These are phyloP conservation scores for Gymnoscopelus microlampas DNA, from an alignment of 2,797 vertebrate genomes.

Conservation along the genomic window DNA sequence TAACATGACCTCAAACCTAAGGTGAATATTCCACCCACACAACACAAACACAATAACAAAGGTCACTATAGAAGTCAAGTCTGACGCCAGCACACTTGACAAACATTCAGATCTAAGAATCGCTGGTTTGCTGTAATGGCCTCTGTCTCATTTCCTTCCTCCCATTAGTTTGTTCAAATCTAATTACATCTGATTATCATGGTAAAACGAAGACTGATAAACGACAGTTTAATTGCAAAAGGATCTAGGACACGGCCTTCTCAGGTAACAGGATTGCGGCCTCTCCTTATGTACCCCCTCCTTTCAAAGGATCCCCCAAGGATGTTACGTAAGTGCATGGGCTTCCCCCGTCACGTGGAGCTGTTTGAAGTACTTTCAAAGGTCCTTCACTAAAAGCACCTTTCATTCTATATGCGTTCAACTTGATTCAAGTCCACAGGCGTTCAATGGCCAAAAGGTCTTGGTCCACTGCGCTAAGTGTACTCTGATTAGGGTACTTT, in stretches of 20 bases:
- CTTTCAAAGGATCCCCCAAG: conserved; percentile 51
- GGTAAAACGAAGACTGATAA: conserved; percentile 25
- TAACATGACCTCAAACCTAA: too few species aligned
- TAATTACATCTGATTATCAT: conserved; percentile 38
- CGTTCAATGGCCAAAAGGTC: conserved; percentile 27
- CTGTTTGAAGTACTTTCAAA: too few species aligned
- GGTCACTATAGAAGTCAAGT: too few species aligned
- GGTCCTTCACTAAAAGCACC: too few species aligned
- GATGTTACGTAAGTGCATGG: conserved; percentile 51
- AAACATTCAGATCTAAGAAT: conserved; percentile 30
- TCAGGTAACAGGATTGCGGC: conserved; percentile 11
- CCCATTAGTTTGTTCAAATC: conserved; percentile 55
- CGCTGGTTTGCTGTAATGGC: conserved; percentile 31
- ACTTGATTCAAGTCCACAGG: conserved; percentile 14
- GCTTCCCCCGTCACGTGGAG: conserved; percentile 59
- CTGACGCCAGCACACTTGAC: conserved; percentile 11
- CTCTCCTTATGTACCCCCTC: conserved; percentile 16
- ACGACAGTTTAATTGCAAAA: conserved; percentile 32
- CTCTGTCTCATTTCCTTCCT: conserved; percentile 47
- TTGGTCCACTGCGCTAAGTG: conserved; percentile 14
- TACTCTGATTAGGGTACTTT: conserved; percentile 44
- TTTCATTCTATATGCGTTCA: too few species aligned
- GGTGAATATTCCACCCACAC: too few species aligned
- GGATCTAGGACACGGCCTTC: conserved; percentile 12
- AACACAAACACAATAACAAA: too few species aligned